These are phyloP conservation scores for Plectrocnemia conspersa DNA, from an alignment of 1,140 invertebrate genomes.

Conservation along the genomic window DNA sequence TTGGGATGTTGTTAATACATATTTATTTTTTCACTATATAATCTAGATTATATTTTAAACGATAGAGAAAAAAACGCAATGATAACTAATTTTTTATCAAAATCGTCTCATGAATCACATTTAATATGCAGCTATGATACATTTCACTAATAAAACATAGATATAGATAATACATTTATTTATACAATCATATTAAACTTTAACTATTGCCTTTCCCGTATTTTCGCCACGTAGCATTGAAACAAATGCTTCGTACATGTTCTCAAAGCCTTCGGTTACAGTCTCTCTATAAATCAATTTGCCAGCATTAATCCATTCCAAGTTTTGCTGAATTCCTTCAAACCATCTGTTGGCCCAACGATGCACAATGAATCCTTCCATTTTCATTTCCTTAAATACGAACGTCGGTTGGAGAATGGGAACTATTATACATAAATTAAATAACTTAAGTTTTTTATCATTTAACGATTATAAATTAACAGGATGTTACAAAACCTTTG, in stretches of 20 bases:
- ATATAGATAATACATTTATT: background rate
- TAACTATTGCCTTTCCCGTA: constrained; percentile 61
- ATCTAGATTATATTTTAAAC: too few relatives aligned
- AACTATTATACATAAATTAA: constrained; percentile 38
- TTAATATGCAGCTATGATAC: too few relatives aligned
- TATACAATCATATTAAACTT: constrained; percentile 38
- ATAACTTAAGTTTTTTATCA: constrained; percentile 1
- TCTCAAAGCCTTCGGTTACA: constrained; percentile 60
- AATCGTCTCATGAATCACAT: too few relatives aligned
- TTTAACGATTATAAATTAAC: background rate
- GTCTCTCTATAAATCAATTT: constrained; percentile 60
- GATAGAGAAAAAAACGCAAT: too few relatives aligned
- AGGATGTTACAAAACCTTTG: constrained; percentile 38
- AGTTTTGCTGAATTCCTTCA: constrained; percentile 56
- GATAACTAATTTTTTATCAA: too few relatives aligned
- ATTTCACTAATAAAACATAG: too few relatives aligned
- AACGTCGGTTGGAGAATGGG: constrained; percentile 52
- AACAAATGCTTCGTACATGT: constrained; percentile 59
- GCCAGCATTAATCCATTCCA: constrained; percentile 54
- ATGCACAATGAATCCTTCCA: constrained; percentile 58
- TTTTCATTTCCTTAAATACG: constrained; percentile 52
- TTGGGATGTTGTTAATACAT: too few relatives aligned
- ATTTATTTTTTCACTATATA: too few relatives aligned
- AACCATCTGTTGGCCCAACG: constrained; percentile 50
- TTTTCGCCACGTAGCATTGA: constrained; percentile 59